Conservation (phyloP, 2,797 vertebrate genomes). For the Neoniphon sammara region DNA sequence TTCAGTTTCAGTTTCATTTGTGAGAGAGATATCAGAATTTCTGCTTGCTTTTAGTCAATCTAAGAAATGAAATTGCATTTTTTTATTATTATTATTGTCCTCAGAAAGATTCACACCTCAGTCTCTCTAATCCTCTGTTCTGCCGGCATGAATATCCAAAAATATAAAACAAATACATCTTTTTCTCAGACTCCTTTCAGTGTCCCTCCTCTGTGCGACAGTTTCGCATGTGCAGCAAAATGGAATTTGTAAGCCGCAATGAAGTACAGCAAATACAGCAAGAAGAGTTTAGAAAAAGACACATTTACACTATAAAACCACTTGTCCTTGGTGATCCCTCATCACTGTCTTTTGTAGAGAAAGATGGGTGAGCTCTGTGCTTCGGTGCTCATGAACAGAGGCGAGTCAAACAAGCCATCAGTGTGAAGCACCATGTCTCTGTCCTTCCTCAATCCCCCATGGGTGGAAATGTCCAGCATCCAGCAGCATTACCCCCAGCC, state of each 20-base stretch:
- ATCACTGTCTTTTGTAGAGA: slow-evolving; percentile 7
- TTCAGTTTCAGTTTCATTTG: neutral
- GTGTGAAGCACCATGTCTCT: slow-evolving; percentile 39
- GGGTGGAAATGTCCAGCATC: slow-evolving; percentile 90
- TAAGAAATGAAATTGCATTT: slow-evolving; percentile 2
- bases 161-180: neutral
- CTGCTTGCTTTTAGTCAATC: slow-evolving; percentile 3
- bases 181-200: slow-evolving; percentile 3
- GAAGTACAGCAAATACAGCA: slow-evolving; percentile 56
- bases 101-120: neutral
- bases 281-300: slow-evolving; percentile 41
- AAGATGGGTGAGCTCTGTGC: slow-evolving; percentile 37
- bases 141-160: neutral
- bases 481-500: slow-evolving; percentile 86
- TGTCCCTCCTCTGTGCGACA: neutral
- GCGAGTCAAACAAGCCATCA: slow-evolving; percentile 36
- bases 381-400: slow-evolving; percentile 49
- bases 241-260: slow-evolving; percentile 6
- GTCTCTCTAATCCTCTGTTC: slow-evolving; percentile 3
- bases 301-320: slow-evolving; percentile 43
- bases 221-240: slow-evolving; percentile 15
- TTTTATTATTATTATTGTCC: neutral
- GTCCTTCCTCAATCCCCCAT: slow-evolving; percentile 77
- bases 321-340: slow-evolving; percentile 26
- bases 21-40: neutral